phyloP scores from a whole-genome alignment of 2,113 vertebrate species.

The Triplophysa tibetana region DNA sequence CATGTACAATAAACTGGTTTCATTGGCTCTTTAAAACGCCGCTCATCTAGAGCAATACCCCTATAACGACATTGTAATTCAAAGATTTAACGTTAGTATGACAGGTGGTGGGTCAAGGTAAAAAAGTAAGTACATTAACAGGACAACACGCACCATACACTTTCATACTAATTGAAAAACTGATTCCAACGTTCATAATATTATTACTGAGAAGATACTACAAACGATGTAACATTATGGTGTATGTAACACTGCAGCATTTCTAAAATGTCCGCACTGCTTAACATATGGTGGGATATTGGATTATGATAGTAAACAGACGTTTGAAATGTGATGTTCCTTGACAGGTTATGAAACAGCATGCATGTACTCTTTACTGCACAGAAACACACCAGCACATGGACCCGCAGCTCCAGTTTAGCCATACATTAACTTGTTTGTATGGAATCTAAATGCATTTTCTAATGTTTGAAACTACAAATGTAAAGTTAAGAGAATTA shows the following conservation, averaged over 20 bases:
- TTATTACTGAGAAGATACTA: not conserved
- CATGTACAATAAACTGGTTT: constrained; percentile 5
- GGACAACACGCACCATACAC: not conserved
- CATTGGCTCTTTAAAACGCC: not conserved
- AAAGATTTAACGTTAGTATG: constrained; percentile 3
- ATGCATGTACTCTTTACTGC: too few species aligned
- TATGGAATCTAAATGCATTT: not conserved
- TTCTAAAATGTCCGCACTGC: not conserved
- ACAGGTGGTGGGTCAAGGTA: constrained; percentile 1
- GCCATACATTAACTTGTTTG: not conserved
- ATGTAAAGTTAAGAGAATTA: not conserved
- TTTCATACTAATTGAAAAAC: constrained; percentile 1
- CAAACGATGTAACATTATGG: not conserved
- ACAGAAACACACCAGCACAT: too few species aligned
- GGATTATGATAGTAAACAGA: not conserved
- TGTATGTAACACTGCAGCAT: not conserved
- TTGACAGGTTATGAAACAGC: not conserved
- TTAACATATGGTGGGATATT: not conserved
- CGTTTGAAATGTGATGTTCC: not conserved
- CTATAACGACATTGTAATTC: constrained; percentile 14
- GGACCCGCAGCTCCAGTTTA: not conserved
- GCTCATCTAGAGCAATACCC: not conserved
- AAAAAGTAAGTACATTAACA: not conserved
- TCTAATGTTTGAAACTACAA: not conserved
- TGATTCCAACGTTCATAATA: not conserved